phyloP scores from a whole-genome alignment of 1,140 invertebrate genomes.

The Trichonephila inaurata region DNA sequence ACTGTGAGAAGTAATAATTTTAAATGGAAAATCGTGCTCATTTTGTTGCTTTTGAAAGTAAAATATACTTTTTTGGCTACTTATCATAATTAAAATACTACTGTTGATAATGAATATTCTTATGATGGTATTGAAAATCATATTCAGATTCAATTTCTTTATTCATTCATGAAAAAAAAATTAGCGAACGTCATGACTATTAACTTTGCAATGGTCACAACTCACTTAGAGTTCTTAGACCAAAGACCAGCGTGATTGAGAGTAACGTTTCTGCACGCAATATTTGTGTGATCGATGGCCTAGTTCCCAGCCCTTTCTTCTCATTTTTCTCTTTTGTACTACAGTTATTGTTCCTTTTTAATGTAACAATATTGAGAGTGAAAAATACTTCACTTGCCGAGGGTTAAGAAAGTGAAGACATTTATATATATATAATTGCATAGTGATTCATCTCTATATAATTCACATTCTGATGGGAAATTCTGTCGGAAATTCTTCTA shows the following conservation, averaged over 20 bases:
- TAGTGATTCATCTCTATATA: not conserved
- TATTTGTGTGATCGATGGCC: constrained; percentile 7
- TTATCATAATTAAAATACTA: too few species aligned
- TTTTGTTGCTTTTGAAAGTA: too few species aligned
- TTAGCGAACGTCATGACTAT: too few species aligned
- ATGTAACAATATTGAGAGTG: constrained; percentile 7
- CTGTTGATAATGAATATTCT: too few species aligned
- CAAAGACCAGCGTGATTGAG: not conserved
- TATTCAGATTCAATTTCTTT: too few species aligned
- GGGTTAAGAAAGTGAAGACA: not conserved
- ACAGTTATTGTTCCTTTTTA: not conserved
- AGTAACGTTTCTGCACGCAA: constrained; percentile 1
- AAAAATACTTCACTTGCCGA: constrained; percentile 20
- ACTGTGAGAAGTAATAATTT: too few species aligned
- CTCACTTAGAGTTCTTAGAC: not conserved
- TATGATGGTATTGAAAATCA: too few species aligned
- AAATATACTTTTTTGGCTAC: too few species aligned
- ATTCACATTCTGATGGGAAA: not conserved
- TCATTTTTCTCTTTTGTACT: constrained; percentile 56
- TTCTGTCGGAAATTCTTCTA: not conserved
- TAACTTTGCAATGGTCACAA: not conserved
- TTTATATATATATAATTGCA: not conserved
- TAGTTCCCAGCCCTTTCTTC: not conserved
- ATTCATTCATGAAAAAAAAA: too few species aligned
- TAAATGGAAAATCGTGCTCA: too few species aligned